Percentiles rank a stretch among this genome's conserved stretches.
Conservation (phyloP, 2,113 vertebrate species). For the Myanophis thanlyinensis region DNA sequence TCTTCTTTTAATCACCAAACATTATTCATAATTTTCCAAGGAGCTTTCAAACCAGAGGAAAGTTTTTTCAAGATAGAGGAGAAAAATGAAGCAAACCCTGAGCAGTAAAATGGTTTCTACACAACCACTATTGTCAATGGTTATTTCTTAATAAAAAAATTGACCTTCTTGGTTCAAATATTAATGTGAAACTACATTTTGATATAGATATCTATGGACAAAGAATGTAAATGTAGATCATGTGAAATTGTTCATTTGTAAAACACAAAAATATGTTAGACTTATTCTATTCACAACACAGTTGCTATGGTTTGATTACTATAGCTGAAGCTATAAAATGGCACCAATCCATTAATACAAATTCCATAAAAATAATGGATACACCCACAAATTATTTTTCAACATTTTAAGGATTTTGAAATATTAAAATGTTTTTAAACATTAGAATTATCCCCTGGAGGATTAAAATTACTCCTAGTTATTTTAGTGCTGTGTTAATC, state of each 20-base stretch:
- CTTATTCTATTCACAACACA: slow-evolving; percentile 56
- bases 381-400: slow-evolving; percentile 59
- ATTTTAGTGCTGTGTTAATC: slow-evolving; percentile 66
- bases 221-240: slow-evolving; percentile 7
- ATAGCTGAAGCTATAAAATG: slow-evolving; percentile 43
- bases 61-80: not conserved
- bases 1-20: not conserved
- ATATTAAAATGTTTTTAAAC: slow-evolving; percentile 68
- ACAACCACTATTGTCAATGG: not conserved
- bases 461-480: slow-evolving; percentile 54
- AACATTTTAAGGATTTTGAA: slow-evolving; percentile 62
- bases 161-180: not conserved
- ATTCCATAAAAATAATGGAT: slow-evolving; percentile 57
- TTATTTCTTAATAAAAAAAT: not conserved
- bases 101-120: not conserved
- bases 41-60: not conserved
- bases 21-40: not conserved
- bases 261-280: slow-evolving; percentile 46
- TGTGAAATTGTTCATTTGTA: slow-evolving; percentile 31
- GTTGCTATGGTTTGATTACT: slow-evolving; percentile 40
- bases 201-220: not conserved
- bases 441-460: slow-evolving; percentile 46
- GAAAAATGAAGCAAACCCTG: not conserved
- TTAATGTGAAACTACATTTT: accelerated
- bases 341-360: slow-evolving; percentile 59